Base-by-base conservation (phyloP, 2,888 invertebrate genomes). In the Cheilosia impressa region DNA sequence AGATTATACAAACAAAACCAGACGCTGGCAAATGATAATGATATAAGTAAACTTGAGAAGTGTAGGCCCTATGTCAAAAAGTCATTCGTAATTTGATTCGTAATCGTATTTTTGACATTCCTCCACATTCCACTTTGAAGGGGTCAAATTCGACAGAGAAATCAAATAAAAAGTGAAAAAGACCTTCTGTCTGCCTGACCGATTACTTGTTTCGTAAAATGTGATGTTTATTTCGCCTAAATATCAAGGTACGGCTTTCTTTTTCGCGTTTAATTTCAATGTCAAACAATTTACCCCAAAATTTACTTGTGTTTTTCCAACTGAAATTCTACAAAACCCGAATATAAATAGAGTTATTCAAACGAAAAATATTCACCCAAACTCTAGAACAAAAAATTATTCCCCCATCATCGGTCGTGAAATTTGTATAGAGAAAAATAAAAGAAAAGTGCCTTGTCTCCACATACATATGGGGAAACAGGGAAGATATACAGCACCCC, bases 171-270 rank as follows among this genome's bases (percentile, higher is more conserved):
- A 75, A 87, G 77, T 55, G 53, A 78, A 81, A 84, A 72, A 60
- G 63, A 57, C 85, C 72, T 78, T 78, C 82, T 80, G 80, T 82
- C 80, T 87, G 80, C 81, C 87, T 88, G 87, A 87, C 87, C 87
- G 87, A 88, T 88, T 87, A 83, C 17, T 88, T 82, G 87, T 87
- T 80, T 88, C 88, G 87, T 89, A 88, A 88, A 88, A 89, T 89
- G 89, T 89, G 89, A 89, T 89, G 89, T 87, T 87, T 88, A 88
- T 88, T 88, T 88, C 85, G 84, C 72, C 87, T 78, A 88, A 88
- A 88, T 87, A 88, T 85, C 88, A 89, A 89, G 89, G 89, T 89
- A 88, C 69, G 63, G 47, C 27, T 22, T 17, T 24, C 75, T 72
- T 43, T 68, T 55, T 13, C 27, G 22, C 19, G 31, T 17, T n/a